Conservation (phyloP, 2,113 vertebrate genomes). For the Pteruthius melanotis region DNA sequence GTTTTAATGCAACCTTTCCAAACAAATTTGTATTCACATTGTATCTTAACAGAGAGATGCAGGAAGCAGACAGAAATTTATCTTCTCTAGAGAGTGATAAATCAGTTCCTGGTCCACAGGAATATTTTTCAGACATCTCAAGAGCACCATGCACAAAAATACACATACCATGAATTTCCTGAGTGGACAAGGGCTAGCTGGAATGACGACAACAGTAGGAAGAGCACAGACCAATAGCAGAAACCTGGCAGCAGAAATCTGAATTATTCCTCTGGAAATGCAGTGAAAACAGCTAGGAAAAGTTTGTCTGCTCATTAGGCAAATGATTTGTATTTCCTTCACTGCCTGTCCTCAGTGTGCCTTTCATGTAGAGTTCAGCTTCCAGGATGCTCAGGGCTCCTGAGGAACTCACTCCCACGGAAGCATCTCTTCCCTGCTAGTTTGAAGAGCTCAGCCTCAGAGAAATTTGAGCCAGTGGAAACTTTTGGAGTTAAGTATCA, state of each 20-base stretch:
- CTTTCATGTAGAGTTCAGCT: neutral
- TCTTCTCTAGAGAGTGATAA: conserved; percentile 57
- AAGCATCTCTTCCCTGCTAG: neutral
- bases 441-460: neutral
- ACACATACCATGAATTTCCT: conserved; percentile 48
- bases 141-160: conserved; percentile 49
- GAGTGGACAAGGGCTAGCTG: conserved; percentile 51
- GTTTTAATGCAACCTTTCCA: neutral
- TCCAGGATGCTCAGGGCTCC: neutral
- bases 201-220: conserved; percentile 3
- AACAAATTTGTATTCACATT: conserved; percentile 48
- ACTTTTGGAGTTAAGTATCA: neutral
- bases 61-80: conserved; percentile 52
- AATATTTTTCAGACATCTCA: conserved; percentile 66
- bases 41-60: neutral
- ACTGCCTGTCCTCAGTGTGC: neutral
- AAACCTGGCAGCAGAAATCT: conserved; percentile 12
- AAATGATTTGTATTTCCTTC: conserved; percentile 11
- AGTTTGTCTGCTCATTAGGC: neutral
- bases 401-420: neutral
- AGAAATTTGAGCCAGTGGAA: neutral
- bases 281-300: neutral
- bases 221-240: neutral
- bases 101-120: conserved; percentile 42
- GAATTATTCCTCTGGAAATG: neutral